These are phyloP conservation scores for Virgularia gustaviana DNA, from an alignment of 92 coral and sea anemone genomes.

Conservation along the genomic window DNA sequence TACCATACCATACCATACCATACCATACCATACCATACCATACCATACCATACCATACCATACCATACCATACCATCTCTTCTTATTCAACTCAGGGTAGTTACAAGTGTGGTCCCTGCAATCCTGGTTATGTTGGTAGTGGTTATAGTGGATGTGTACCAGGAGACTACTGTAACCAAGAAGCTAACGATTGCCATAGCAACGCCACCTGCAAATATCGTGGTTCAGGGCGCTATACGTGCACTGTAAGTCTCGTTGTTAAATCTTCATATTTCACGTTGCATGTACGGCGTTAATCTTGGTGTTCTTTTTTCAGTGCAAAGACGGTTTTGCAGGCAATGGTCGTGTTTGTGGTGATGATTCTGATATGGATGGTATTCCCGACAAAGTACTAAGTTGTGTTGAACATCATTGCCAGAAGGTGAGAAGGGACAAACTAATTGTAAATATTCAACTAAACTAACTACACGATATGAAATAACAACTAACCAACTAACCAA, in stretches of 20 bases:
- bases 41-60: no score
- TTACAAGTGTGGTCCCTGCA: slow-evolving; percentile 80
- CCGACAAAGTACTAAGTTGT: slow-evolving; percentile 79
- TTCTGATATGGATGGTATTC: slow-evolving; percentile 86
- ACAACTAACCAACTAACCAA: no score
- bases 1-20: not conserved
- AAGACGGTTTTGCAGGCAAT: slow-evolving; percentile 83
- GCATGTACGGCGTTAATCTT: not conserved
- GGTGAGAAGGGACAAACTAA: slow-evolving; percentile 58
- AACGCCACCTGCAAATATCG: slow-evolving; percentile 76
- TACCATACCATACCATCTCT: not conserved
- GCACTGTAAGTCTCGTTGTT: slow-evolving; percentile 63
- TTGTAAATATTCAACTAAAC: no score
- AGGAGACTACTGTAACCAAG: slow-evolving; percentile 87
- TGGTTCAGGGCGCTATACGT: slow-evolving; percentile 84
- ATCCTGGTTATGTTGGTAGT: slow-evolving; percentile 81
- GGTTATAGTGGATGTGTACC: slow-evolving; percentile 88
- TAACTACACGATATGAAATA: no score
- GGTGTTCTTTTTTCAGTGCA: slow-evolving; percentile 59
- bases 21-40: no score
- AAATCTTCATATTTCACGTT: not conserved
- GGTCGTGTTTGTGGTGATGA: slow-evolving; percentile 85
- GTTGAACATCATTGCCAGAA: slow-evolving; percentile 64
- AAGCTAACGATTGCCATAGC: slow-evolving; percentile 76
- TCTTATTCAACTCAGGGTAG: slow-evolving; percentile 58